Percentiles rank a stretch among this genome's conserved stretches.
These are phyloP conservation scores for Cepaea nemoralis DNA, from an alignment of 1,140 invertebrate species.

Conservation along the genomic window DNA sequence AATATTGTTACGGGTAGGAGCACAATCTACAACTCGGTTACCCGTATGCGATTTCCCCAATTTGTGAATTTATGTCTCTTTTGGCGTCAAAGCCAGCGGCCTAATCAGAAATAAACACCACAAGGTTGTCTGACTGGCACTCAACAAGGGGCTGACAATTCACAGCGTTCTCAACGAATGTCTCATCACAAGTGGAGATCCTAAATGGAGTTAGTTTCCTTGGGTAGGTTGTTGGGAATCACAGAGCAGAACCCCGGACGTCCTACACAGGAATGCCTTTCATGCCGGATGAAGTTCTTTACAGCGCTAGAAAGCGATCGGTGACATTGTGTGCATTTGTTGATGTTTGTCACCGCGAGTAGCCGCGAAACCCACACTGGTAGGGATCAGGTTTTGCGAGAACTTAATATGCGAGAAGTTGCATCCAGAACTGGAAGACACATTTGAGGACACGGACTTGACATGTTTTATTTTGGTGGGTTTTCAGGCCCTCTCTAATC, in stretches of 20 bases:
- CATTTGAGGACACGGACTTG: neutral
- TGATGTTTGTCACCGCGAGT: conserved; percentile 6
- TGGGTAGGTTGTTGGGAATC: neutral
- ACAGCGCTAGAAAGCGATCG: neutral
- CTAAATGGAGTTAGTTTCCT: neutral
- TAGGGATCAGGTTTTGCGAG: neutral
- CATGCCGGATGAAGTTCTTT: neutral
- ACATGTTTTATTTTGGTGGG: neutral
- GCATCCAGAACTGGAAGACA: neutral
- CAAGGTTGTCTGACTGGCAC: neutral
- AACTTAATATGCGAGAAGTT: conserved; percentile 4
- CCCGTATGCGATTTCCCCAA: neutral
- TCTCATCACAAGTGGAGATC: neutral
- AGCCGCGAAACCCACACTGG: neutral
- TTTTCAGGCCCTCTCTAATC: neutral
- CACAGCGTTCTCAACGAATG: neutral
- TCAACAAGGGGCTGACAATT: neutral
- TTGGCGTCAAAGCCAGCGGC: neutral
- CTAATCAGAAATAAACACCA: neutral
- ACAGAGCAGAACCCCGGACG: neutral
- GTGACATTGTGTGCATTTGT: neutral
- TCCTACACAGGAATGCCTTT: neutral
- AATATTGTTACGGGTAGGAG: too few species aligned
- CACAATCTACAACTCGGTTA: neutral
- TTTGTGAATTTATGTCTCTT: neutral